Evolutionary conservation across 92 coral and sea anemone species (phyloP).

Genomic region (Virgularia gustaviana): DNA sequence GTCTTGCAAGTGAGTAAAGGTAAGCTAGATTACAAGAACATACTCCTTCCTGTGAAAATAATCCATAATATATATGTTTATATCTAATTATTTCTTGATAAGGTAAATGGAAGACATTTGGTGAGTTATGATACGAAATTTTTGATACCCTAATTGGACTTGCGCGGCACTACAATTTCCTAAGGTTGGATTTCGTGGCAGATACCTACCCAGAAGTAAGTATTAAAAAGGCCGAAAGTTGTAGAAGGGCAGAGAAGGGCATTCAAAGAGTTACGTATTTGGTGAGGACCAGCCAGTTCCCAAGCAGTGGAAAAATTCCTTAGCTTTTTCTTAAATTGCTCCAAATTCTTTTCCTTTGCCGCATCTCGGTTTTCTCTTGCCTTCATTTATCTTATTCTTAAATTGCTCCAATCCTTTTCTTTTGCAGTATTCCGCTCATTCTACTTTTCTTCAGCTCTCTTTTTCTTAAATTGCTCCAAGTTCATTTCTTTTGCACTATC

Average conservation of each 20-base stretch:
- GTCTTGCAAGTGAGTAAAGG: background rate
- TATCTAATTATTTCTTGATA: no score
- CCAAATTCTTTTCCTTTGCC: background rate
- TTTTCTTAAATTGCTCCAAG: no score
- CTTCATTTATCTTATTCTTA: background rate
- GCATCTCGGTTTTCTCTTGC: background rate
- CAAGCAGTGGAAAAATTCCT: slow-evolving; percentile 33
- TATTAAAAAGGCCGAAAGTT: slow-evolving; percentile 2
- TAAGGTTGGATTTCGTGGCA: background rate
- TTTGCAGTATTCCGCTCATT: no score
- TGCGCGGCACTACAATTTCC: background rate
- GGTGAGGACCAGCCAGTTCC: slow-evolving; percentile 29
- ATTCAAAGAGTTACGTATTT: slow-evolving; percentile 36
- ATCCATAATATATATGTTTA: no score
- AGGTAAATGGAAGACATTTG: slow-evolving; percentile 15
- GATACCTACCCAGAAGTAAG: background rate
- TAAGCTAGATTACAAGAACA: no score
- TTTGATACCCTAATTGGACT: background rate
- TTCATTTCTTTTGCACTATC: no score
- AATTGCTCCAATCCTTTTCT: no score
- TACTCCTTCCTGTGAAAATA: no score
- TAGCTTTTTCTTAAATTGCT: background rate
- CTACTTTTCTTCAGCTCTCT: no score
- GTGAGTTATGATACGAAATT: background rate
- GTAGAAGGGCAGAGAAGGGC: slow-evolving; percentile 40